Base-by-base conservation (phyloP, 2,888 invertebrate species). In the Dascillus cervinus region DNA sequence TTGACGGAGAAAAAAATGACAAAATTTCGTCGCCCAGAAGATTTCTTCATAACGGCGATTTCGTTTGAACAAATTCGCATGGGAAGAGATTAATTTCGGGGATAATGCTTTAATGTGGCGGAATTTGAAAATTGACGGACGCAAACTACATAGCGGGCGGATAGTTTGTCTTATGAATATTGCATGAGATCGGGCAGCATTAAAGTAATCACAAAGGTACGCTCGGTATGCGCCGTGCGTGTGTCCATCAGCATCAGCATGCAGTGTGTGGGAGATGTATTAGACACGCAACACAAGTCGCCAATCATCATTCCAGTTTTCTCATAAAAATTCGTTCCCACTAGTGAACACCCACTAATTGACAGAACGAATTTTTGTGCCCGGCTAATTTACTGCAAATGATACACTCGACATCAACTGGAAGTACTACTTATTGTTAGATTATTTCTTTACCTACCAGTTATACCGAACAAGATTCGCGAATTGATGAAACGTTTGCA, bases 231-330 rank as follows among this genome's bases (percentile, higher is more conserved):
- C 46, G 44, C 40, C 35, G 39, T 47, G 51, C 49, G 51, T 50
- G 49, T 45, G 45, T 46, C 43, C 43, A 42, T 46, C 45, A 41
- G 32, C 33, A 39, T n/a, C n/a, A n/a, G 41, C 42, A 37, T 44
- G 31, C 26, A 32, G 35, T 44, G 44, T 49, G 50, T 50, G 50
- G 50, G 50, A 50, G 50, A 50, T 43, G 43, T 26, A 37, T 34
- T 34, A 35, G 40, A 47, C 50, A 50, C 50, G 50, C 50, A 50
- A 49, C 36, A 34, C 37, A 23, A 33, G 35, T 43, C 39, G 39
- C 46, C 47, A 49, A 46, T 50, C 45, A 47, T 50, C 47, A 44
- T 49, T 50, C 50, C 49, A 49, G 28, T 43, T 45, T 47, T 47
- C 46, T 43, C 43, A 45, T 41, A 50, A 47, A 50, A 50, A 49